These are phyloP conservation scores for Lepidocolaptes lacrymiger DNA, from an alignment of 2,797 vertebrate species.

Conservation along the genomic window DNA sequence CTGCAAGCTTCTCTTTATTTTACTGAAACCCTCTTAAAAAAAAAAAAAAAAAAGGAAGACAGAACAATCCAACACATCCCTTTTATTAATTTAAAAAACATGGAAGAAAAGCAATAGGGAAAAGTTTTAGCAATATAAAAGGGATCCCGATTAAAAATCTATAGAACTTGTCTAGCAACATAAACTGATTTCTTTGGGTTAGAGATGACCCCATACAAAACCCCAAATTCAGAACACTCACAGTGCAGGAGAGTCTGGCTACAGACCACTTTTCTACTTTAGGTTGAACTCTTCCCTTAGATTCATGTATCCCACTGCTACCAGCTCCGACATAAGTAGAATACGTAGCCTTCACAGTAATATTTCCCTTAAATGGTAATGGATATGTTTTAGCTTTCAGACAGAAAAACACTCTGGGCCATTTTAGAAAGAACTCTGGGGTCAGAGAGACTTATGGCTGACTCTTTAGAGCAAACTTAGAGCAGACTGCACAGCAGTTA, in stretches of 20 bases:
- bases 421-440: background rate
- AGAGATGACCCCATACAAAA: constrained; percentile 60
- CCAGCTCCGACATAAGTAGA: background rate
- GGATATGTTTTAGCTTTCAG: constrained; percentile 49
- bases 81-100: constrained; percentile 68
- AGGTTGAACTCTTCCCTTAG: constrained; percentile 26
- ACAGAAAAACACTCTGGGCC: constrained; percentile 32
- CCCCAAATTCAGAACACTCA: constrained; percentile 61
- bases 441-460: constrained; percentile 19
- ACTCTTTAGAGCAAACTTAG: constrained; percentile 31
- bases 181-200: constrained; percentile 65
- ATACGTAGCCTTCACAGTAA: constrained; percentile 39
- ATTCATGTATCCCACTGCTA: background rate
- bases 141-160: constrained; percentile 61
- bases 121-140: constrained; percentile 60
- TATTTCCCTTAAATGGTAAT: constrained; percentile 52
- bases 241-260: constrained; percentile 60
- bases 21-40: constrained; percentile 4
- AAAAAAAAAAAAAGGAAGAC: constrained; percentile 29
- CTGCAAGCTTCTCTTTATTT: background rate
- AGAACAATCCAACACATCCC: constrained; percentile 46
- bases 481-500: constrained; percentile 56
- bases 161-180: constrained; percentile 55
- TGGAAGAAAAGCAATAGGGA: constrained; percentile 39
- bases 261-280: constrained; percentile 53